Conservation (phyloP, 2,113 vertebrate species). For the Paratilapia polleni region DNA sequence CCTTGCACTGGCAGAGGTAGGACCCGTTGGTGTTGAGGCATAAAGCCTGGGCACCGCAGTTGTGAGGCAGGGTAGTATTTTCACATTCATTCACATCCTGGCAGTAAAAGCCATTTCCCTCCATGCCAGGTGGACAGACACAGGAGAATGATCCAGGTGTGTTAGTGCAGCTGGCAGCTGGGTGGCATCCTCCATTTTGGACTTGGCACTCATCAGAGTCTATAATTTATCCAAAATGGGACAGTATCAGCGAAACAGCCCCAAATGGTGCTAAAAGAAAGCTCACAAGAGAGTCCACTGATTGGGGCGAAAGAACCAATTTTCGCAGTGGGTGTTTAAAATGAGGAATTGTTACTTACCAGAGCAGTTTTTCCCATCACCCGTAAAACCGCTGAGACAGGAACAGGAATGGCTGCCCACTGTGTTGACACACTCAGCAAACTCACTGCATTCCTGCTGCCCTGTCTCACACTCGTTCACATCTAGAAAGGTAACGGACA, state of each 20-base stretch:
- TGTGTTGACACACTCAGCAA: conserved; percentile 81
- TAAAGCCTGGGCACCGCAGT: conserved; percentile 76
- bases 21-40: conserved; percentile 81
- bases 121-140: conserved; percentile 77
- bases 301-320: conserved; percentile 17
- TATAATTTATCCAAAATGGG: conserved; percentile 88
- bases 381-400: conserved; percentile 82
- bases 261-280: conserved; percentile 63
- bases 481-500: conserved; percentile 63
- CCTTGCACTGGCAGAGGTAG: conserved; percentile 77
- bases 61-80: conserved; percentile 63
- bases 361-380: conserved; percentile 82
- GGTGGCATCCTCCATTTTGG: conserved; percentile 84
- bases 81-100: conserved; percentile 83
- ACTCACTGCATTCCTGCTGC: conserved; percentile 75
- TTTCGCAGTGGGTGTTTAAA: neutral
- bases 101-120: conserved; percentile 81
- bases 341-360: conserved; percentile 69
- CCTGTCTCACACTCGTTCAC: conserved; percentile 80
- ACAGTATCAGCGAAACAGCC: conserved; percentile 81
- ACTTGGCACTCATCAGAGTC: conserved; percentile 88
- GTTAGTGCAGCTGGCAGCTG: conserved; percentile 80
- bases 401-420: conserved; percentile 77
- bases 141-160: conserved; percentile 78
- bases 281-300: conserved; percentile 51